Conservation (phyloP, 2,113 vertebrate genomes). For the Oncorhynchus tshawytscha region DNA sequence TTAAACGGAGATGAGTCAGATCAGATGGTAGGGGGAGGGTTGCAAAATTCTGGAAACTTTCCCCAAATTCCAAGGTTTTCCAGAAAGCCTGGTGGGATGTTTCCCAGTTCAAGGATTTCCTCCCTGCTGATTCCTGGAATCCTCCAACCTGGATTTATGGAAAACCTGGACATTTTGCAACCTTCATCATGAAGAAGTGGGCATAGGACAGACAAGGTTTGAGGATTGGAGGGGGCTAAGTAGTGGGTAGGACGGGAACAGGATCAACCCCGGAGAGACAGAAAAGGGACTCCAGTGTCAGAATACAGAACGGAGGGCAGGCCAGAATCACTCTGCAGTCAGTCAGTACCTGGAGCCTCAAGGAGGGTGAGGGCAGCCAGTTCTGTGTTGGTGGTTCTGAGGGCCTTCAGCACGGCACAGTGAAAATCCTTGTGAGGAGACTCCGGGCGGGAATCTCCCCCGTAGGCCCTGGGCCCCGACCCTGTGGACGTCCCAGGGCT, state of each 20-base stretch:
- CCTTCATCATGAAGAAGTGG: too few species aligned
- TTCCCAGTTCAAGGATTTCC: too few species aligned
- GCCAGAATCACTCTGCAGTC: slow-evolving; percentile 24
- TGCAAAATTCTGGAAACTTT: too few species aligned
- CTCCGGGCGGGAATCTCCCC: slow-evolving; percentile 20
- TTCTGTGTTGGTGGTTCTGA: slow-evolving; percentile 60
- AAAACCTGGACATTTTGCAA: too few species aligned
- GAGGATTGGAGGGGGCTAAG: background rate
- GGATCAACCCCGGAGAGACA: slow-evolving; percentile 11
- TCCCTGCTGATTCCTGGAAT: too few species aligned
- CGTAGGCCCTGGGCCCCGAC: background rate
- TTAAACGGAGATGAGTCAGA: slow-evolving; percentile 10
- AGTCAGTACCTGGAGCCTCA: slow-evolving; percentile 76
- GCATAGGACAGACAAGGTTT: too few species aligned
- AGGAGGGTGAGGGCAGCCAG: slow-evolving; percentile 31
- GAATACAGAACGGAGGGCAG: slow-evolving; percentile 22
- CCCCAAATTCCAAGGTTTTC: too few species aligned
- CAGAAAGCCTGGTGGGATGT: too few species aligned
- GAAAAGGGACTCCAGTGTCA: background rate
- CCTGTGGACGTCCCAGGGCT: background rate
- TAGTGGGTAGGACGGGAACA: slow-evolving; percentile 28
- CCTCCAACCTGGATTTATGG: too few species aligned
- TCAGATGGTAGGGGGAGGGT: background rate
- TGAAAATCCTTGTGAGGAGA: slow-evolving; percentile 80
- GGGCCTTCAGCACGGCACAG: slow-evolving; percentile 74